Evolutionary conservation across 2,113 vertebrate species (phyloP).

Genomic region (Upupa epops): DNA sequence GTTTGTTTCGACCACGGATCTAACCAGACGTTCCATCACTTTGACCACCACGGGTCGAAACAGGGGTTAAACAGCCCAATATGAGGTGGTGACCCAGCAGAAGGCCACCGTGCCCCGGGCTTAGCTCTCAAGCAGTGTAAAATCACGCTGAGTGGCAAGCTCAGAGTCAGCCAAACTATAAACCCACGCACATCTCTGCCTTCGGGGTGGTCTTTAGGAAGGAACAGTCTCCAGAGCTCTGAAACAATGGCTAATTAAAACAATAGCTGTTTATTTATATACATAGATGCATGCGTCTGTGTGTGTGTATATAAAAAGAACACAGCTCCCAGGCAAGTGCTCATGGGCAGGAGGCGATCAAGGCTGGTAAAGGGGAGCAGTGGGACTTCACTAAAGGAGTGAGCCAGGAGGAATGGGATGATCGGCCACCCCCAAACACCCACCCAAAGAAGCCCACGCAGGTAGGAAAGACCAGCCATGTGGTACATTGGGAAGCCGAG

Average conservation of each 20-base stretch:
- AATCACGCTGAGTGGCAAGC: not conserved
- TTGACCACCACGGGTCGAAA: not conserved
- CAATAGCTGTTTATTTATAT: conserved; percentile 50
- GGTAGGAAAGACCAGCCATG: not conserved
- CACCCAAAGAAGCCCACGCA: not conserved
- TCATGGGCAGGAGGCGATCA: not conserved
- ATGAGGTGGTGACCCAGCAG: not conserved
- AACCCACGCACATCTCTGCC: not conserved
- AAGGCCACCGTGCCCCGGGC: not conserved
- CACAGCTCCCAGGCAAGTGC: not conserved
- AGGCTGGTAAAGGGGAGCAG: not conserved
- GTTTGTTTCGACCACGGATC: not conserved
- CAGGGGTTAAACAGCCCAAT: fast-evolving
- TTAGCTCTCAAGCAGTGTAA: not conserved
- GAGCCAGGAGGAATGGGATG: not conserved
- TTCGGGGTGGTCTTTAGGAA: conserved; percentile 45
- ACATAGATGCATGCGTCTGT: fast-evolving
- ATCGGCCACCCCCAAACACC: not conserved
- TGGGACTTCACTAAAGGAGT: not conserved
- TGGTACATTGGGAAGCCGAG: not conserved
- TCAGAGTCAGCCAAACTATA: not conserved
- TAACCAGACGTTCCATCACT: not conserved
- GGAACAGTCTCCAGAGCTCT: conserved; percentile 57
- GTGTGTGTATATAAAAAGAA: not conserved
- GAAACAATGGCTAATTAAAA: conserved; percentile 64